Conservation (phyloP, 2,113 vertebrate species). For the Phocoena phocoena region DNA sequence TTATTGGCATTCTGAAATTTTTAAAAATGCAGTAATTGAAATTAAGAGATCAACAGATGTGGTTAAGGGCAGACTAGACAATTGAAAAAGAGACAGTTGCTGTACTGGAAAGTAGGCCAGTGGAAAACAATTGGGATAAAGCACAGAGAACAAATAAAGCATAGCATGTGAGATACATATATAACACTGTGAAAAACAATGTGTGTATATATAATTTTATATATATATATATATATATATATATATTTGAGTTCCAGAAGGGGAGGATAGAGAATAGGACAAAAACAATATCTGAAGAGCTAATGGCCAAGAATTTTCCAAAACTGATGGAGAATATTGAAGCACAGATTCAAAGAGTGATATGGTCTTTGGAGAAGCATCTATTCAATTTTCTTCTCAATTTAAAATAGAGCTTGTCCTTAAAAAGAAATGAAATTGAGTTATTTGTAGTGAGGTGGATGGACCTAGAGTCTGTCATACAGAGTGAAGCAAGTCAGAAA, state of each 20-base stretch:
- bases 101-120: neutral
- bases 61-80: neutral
- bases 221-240: too few relatives aligned
- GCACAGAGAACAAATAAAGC: neutral
- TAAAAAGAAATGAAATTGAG: too few relatives aligned
- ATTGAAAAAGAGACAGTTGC: neutral
- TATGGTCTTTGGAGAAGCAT: neutral
- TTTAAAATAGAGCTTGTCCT: neutral
- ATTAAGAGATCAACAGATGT: neutral
- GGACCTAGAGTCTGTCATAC: too few relatives aligned
- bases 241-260: neutral
- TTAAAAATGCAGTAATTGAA: neutral
- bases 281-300: neutral
- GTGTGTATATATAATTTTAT: too few relatives aligned
- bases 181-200: too few relatives aligned
- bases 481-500: too few relatives aligned
- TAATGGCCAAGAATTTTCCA: neutral
- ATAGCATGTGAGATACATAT: neutral
- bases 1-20: neutral
- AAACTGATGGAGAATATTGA: neutral
- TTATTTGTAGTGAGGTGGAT: too few relatives aligned
- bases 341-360: neutral
- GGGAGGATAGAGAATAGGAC: neutral
- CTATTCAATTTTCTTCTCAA: neutral
- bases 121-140: neutral